Base-by-base conservation (phyloP, 2,797 vertebrate genomes). In the Hoplostethus atlanticus region DNA sequence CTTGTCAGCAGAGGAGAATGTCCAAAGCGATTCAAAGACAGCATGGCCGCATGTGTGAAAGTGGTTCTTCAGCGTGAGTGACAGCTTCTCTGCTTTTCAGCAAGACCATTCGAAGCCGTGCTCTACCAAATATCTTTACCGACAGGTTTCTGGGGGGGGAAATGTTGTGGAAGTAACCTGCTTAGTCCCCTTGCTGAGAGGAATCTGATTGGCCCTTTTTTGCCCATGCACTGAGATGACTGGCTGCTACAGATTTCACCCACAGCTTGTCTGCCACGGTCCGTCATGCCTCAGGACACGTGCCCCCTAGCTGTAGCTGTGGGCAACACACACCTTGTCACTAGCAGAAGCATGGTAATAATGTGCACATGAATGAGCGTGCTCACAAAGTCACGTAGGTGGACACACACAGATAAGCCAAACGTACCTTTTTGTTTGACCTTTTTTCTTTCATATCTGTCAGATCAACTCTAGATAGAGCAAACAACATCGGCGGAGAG, bases 241-340 rank as follows among this genome's bases (percentile, higher is more conserved):
- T 52, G 68, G 56, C 73, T 71, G 72, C 80, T 74, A 56, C 69
- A 64, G 65, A 44, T 73, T 54, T 71, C 81, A 73, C 77, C 73
- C 61, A 52, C 54, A 21, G 13, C 75, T 77, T 78, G 78, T 72
- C 83, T 80, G 75, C 68, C 73, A 61, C 81, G 76, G 78, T 68
- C 73, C 84, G 77, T 85, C 83, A 76, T 36, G 44, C 81, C 16
- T 25, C 34, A 4, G 44, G 15, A 47, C 57, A 34, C 71, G 51
- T 30, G 46, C 55, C 62, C 48, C 68, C 68, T 70, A 83, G 84
- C 76, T 75, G 69, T 65, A 64, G 78, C 84, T 76, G 74, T 44
- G 58, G 79, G 80, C 71, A 61, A 74, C 76, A 50, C 76, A 79
- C 83, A 85, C 84, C 85, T 81, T 74, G 76, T 79, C 81, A 76